Conservation (phyloP, 2,797 vertebrate genomes). For the Morelia viridis region DNA sequence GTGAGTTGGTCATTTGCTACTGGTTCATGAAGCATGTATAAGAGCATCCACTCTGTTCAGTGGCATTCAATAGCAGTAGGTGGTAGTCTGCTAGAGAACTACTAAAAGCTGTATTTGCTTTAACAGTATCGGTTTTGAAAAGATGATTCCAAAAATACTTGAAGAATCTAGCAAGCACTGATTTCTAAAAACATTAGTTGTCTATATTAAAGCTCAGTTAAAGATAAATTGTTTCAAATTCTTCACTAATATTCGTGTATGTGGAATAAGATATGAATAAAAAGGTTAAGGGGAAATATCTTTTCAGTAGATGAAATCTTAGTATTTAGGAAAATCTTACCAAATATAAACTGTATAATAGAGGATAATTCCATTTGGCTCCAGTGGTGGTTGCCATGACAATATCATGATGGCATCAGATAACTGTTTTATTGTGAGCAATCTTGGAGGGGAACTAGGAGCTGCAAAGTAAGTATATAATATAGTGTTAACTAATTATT, state of each 20-base stretch:
- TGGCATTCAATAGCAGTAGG: not conserved
- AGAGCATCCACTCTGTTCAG: not conserved
- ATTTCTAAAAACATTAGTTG: not conserved
- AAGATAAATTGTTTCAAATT: conserved; percentile 46
- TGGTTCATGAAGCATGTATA: not conserved
- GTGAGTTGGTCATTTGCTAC: not conserved
- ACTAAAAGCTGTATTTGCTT: not conserved
- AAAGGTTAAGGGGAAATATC: conserved; percentile 57
- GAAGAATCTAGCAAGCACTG: conserved; percentile 3
- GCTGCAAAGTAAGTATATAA: conserved; percentile 76
- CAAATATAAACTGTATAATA: conserved; percentile 91
- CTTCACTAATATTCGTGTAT: conserved; percentile 51
- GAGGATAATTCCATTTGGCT: conserved; percentile 93
- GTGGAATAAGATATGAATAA: conserved; percentile 49
- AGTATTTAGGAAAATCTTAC: conserved; percentile 81
- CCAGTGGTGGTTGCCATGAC: conserved; percentile 88
- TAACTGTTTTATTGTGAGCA: conserved; percentile 85
- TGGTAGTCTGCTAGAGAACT: not conserved
- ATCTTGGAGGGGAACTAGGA: conserved; percentile 89
- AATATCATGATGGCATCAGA: conserved; percentile 88
- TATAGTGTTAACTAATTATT: conserved; percentile 60
- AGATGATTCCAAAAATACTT: conserved; percentile 10
- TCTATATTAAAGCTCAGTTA: conserved; percentile 2
- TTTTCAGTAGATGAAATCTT: conserved; percentile 73
- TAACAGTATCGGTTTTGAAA: not conserved